Evolutionary conservation across 2,797 vertebrate genomes (phyloP), one percentile per base, ranked within the genome.

Genomic region (Sandelia bainsii): DNA sequence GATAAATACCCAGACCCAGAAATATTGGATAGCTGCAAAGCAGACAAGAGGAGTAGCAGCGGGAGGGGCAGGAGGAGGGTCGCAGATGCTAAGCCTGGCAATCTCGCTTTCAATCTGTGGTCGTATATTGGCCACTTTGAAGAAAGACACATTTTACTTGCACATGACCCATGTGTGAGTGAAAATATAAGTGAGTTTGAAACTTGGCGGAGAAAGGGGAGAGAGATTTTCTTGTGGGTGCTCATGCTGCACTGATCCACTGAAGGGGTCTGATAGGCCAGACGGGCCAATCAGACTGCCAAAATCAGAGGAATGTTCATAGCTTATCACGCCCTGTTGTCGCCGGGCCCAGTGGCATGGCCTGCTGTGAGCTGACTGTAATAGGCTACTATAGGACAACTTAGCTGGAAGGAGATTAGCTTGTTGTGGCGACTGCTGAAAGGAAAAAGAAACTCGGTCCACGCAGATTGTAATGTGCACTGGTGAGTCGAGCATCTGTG

Each of bases 21-120:
- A 86, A 87, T 87, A 77, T 83, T 79, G 87, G 85, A 81, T 84
- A 9, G 48, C 75, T 75, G 81, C 62, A 34, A 62, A 83, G 80
- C 69, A 84, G 87, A 85, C 59, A 72, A 75, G 80, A 63, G 50
- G 72, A 77, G 79, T 69, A 37, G 60, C 37, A 69, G 57, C 40
- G 62, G 49, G 34, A 48, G 68, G 29, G 51, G 27, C 63, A 51
- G 65, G 77, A 65, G 64, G 81, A 44, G 83, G 90, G 81, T 80
- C 77, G 62, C 84, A 89, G 89, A 92, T 89, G 84, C 84, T 87
- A 77, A 89, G 72, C 88, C 86, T 85, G 80, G 84, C 90, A 91
- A 93, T 94, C 91, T 90, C 75, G 71, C 87, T 89, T 93, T 91
- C 91, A 91, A 93, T 93, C 91, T 88, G 83, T 76, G 45, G 72